Evolutionary conservation across 2,888 invertebrate genomes (phyloP).

Genomic region (Phoenoteleia sp.): DNA sequence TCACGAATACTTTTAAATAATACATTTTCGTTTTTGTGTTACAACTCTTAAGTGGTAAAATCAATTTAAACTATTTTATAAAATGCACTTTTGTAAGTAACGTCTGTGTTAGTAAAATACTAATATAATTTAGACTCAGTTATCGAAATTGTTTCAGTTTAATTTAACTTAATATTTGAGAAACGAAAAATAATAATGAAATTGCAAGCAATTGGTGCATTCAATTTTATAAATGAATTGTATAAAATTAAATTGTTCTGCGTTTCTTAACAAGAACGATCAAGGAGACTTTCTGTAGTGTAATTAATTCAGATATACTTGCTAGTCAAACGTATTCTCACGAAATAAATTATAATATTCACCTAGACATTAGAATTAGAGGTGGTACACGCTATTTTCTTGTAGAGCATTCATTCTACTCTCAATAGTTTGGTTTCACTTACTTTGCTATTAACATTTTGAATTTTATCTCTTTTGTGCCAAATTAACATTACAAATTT

Average conservation of each 20-base stretch:
- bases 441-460: slow-evolving; percentile 70
- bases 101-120: too few species aligned
- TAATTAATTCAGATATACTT: slow-evolving; percentile 38
- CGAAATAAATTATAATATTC: slow-evolving; percentile 51
- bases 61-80: too few species aligned
- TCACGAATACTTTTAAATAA: background rate
- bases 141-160: background rate
- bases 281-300: slow-evolving; percentile 42
- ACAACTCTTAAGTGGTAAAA: too few species aligned
- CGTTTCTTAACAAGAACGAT: slow-evolving; percentile 4
- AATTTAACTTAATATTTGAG: background rate
- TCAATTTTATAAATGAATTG: slow-evolving; percentile 4
- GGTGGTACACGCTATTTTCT: slow-evolving; percentile 71
- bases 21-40: too few species aligned
- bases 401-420: slow-evolving; percentile 70
- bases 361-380: slow-evolving; percentile 71
- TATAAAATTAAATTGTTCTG: background rate
- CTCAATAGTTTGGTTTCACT: slow-evolving; percentile 64
- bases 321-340: slow-evolving; percentile 29
- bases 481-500: slow-evolving; percentile 45
- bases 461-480: slow-evolving; percentile 63
- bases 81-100: too few species aligned
- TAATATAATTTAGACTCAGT: too few species aligned
- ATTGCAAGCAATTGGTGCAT: slow-evolving; percentile 60
- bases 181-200: slow-evolving; percentile 40